Evolutionary conservation across 2,888 invertebrate species (phyloP), one percentile per base, ranked within the genome.

Genomic region (Beris chalybata): DNA sequence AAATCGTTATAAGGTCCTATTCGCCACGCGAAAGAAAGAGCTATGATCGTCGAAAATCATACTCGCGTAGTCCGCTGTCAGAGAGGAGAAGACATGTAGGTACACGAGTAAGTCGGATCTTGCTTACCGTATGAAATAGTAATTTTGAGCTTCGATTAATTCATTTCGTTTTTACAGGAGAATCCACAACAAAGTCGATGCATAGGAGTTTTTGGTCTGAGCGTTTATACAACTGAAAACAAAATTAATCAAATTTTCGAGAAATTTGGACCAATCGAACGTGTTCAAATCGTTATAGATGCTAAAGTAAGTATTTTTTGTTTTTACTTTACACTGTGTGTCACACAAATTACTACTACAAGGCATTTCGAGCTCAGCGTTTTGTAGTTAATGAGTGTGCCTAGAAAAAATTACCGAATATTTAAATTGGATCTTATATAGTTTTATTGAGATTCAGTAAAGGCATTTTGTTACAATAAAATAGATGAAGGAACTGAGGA

Each of bases 151-250:
- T 54, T 63, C 53, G 9, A 54, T 66, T 22, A 22, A 22, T 22
- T 43, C 13, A 32, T 58, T 44, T 15, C 32, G 47, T 56, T 64
- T 57, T 43, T 63, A 52, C 52, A 79, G 65, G 75, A 75, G 55
- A 67, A 61, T 77, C 97, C 97, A 0, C 88, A 90, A 70, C 91
- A 93, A 3, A 91, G 90, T 55, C 85, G 93, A 64, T 97, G 97
- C 77, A 85, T 98, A 57, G 98, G 98, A 15, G 91, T 98, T 11
- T 98, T 98, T 80, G 97, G 97, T 4, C 83, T 98, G 66, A 96
- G 93, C 76, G 87, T 95, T 64, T 91, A 92, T 81, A 98, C 97
- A 0, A 91, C 94, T 1, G 97, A 97, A 78, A 87, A 91, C 73
- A 93, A 96, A 79, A 86, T 98, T 50, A 89, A 92, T 76, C 92